These are phyloP conservation scores for Popillia japonica DNA, from an alignment of 1,140 invertebrate genomes.

Conservation along the genomic window DNA sequence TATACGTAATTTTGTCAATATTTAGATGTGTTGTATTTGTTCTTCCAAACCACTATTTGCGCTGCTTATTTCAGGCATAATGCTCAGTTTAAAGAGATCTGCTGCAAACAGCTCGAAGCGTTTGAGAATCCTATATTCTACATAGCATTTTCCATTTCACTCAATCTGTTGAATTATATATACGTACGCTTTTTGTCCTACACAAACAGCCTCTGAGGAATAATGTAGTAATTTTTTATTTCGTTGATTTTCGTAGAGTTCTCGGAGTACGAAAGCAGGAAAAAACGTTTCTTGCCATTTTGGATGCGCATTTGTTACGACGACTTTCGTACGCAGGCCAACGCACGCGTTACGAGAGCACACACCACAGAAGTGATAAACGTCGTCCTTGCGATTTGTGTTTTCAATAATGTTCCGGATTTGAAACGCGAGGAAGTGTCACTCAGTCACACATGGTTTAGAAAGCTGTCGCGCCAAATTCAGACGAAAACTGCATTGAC, in stretches of 20 bases:
- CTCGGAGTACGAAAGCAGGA: not conserved
- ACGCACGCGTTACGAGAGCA: not conserved
- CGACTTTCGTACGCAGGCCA: not conserved
- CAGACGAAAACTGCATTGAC: not conserved
- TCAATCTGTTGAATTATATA: constrained; percentile 4
- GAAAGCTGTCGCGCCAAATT: not conserved
- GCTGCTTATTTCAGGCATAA: no score
- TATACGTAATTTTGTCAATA: no score
- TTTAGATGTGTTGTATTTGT: no score
- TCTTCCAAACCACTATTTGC: no score
- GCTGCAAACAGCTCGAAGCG: no score
- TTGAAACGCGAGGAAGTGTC: not conserved
- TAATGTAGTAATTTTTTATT: constrained; percentile 30
- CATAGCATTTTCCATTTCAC: no score
- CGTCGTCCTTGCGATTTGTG: constrained; percentile 29
- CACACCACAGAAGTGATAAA: constrained; percentile 1
- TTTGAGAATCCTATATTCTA: no score
- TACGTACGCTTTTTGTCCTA: not conserved
- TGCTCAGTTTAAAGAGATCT: no score
- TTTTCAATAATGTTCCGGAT: constrained; percentile 30
- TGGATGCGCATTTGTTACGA: constrained; percentile 2
- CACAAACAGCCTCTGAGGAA: not conserved
- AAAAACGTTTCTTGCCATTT: not conserved
- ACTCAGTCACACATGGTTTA: constrained; percentile 9
- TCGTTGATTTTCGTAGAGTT: constrained; percentile 1